Conservation (phyloP, 2,888 invertebrate species). For the Beris morrisii region DNA sequence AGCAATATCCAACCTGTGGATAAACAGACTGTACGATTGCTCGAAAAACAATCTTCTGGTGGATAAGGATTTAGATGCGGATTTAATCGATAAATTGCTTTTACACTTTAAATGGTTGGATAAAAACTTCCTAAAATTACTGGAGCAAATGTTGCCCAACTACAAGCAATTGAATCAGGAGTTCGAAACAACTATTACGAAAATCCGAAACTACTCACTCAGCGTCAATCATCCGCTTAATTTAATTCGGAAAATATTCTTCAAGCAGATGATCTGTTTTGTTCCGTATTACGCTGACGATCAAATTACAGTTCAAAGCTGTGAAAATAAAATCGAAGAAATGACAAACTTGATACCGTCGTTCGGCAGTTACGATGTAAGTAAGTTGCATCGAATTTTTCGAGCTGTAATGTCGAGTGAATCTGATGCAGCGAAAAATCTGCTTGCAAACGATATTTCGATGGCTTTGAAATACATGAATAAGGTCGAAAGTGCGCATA, state of each 20-base stretch:
- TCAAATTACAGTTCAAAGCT: conserved; percentile 34
- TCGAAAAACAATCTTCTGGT: conserved; percentile 47
- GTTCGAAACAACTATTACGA: conserved; percentile 41
- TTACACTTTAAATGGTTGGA: conserved; percentile 75
- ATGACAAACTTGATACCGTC: conserved; percentile 46
- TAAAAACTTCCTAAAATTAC: conserved; percentile 61
- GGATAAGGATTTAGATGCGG: conserved; percentile 56
- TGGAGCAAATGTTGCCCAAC: conserved; percentile 40
- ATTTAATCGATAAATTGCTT: conserved; percentile 63
- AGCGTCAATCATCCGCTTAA: conserved; percentile 38
- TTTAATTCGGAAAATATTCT: conserved; percentile 38
- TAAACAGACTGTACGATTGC: conserved; percentile 48
- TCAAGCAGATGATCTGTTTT: conserved; percentile 38
- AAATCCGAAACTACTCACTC: conserved; percentile 43
- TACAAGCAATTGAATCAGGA: conserved; percentile 38
- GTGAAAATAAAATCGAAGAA: conserved; percentile 47
- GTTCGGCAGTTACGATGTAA: conserved; percentile 46
- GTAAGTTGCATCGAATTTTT: neutral
- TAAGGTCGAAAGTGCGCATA: neutral
- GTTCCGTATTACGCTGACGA: conserved; percentile 37
- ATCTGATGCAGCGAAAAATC: conserved; percentile 43
- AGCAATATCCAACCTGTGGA: conserved; percentile 48
- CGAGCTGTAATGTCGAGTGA: conserved; percentile 37
- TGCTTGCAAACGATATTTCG: neutral
- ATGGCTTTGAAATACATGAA: conserved; percentile 9